Evolutionary conservation across 2,888 invertebrate genomes (phyloP), one percentile per base, ranked within the genome.

Genomic region (Stenichneumon culpator): DNA sequence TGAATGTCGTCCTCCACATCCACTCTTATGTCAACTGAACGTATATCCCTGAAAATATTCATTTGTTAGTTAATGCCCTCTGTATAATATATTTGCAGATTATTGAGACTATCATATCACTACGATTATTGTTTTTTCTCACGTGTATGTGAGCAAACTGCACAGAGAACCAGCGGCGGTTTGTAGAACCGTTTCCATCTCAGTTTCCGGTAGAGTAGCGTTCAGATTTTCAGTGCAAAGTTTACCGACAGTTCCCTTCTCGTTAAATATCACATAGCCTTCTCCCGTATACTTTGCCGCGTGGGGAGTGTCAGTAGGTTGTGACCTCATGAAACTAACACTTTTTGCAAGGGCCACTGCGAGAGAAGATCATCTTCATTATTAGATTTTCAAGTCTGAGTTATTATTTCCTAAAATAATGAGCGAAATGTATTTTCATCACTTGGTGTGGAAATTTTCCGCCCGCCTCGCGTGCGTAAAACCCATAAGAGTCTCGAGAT

Each of bases 251-350:
- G 96, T 95, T 6, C 98, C 97, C 90, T 97, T 97, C 94, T 98
- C 98, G 89, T 97, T 97, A 95, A 98, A 98, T 86, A 97, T 96
- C 3, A 98, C 97, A 94, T 96, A 97, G n/a, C 98, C 98, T 87
- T 96, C 96, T 79, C 96, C 95, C 89, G 95, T 95, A 90, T 97
- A 97, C 82, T 96, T 95, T 0, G 96, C 95, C 67, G 96, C 95
- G 91, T 97, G 96, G 0, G 97, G 97, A 1, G 96, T 96, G 92
- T 97, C 95, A 83, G 95, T 94, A 65, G 95, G 96, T 86, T 96
- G 96, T 75, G 96, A 95, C 84, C 95, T 95, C 92, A 96, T 94
- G 74, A 96, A 95, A 7, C 96, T 95, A 57, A 97, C 95, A 83
- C 96, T 96, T 6, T 97, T 96, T 5, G 97, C 96, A 85, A 98